phyloP scores from a whole-genome alignment of 2,113 vertebrate genomes.

The Clarias gariepinus region DNA sequence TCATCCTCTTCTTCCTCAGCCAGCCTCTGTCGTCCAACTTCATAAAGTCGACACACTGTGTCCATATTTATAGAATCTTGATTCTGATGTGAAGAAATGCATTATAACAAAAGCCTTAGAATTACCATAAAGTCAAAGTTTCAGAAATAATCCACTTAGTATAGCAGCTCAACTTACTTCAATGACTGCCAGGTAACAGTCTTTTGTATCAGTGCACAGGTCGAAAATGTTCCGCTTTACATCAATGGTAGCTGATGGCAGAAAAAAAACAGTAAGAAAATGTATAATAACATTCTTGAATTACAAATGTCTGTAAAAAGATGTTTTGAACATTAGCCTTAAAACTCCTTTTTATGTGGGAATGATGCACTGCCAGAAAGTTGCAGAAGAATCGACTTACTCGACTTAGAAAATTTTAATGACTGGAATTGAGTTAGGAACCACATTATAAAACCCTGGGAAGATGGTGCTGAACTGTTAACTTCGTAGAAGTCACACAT shows the following conservation, averaged over 20 bases:
- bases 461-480: no score
- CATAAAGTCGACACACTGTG: conserved; percentile 96
- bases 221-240: conserved; percentile 99
- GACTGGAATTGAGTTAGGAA: no score
- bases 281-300: conserved; percentile 62
- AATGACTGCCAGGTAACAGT: conserved; percentile 98
- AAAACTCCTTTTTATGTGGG: no score
- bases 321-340: neutral
- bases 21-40: conserved; percentile 93
- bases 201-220: conserved; percentile 98
- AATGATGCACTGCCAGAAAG: no score
- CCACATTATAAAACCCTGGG: no score
- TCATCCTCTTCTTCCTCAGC: conserved; percentile 98
- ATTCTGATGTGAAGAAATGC: conserved; percentile 75
- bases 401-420: no score
- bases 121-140: neutral
- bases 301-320: neutral
- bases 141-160: neutral
- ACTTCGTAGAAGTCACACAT: no score
- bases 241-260: conserved; percentile 89
- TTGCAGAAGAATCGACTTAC: no score
- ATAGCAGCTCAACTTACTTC: conserved; percentile 76
- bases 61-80: conserved; percentile 98
- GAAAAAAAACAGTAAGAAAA: neutral
- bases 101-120: neutral